Percentiles rank a stretch among this genome's conserved stretches.
These are phyloP conservation scores for Pagrus major DNA, from an alignment of 2,113 vertebrate genomes.

Conservation along the genomic window DNA sequence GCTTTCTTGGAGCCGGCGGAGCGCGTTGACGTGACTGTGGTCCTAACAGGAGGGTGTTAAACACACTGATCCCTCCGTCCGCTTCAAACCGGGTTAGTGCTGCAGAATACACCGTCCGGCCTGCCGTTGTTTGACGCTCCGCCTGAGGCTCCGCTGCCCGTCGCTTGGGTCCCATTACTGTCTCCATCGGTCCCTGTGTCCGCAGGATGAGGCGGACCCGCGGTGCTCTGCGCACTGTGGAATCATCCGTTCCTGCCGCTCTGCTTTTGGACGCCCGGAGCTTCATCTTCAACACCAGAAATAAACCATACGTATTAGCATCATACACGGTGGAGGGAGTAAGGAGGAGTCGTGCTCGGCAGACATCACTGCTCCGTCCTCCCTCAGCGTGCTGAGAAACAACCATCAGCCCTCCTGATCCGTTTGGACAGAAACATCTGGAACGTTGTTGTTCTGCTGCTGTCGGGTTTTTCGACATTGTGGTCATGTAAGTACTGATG, in stretches of 20 bases:
- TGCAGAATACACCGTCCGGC: neutral
- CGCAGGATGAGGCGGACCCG: slow-evolving; percentile 31
- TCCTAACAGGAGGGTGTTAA: no score
- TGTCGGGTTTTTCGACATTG: neutral
- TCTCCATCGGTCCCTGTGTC: neutral
- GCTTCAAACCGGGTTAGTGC: neutral
- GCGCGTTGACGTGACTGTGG: no score
- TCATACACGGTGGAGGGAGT: neutral
- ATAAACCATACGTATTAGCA: neutral
- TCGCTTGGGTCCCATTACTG: neutral
- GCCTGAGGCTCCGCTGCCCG: neutral
- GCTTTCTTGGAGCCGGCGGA: no score
- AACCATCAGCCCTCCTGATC: neutral
- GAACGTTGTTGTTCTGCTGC: neutral
- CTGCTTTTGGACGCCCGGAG: neutral
- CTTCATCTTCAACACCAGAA: neutral
- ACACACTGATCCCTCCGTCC: slow-evolving; percentile 6
- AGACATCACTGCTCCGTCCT: slow-evolving; percentile 7
- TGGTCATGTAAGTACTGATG: neutral
- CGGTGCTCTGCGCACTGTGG: slow-evolving; percentile 6
- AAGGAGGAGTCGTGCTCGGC: slow-evolving; percentile 4
- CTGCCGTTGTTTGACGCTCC: neutral
- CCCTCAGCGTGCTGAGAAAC: slow-evolving; percentile 25
- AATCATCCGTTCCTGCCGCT: slow-evolving; percentile 8
- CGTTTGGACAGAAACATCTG: neutral